phyloP scores from a whole-genome alignment of 2,888 invertebrate species.

The Herminia tarsipennalis region DNA sequence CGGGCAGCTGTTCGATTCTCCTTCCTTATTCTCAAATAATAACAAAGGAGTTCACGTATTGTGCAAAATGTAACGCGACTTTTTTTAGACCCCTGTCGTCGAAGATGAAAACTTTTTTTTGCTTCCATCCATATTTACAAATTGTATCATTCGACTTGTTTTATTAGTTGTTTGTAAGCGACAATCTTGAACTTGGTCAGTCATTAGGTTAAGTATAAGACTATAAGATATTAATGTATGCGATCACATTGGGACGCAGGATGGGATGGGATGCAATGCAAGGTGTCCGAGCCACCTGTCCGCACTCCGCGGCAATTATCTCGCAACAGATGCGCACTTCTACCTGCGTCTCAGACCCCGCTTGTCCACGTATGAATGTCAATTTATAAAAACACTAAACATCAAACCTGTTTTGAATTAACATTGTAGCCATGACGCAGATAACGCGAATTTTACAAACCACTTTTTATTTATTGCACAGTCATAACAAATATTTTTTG shows the following conservation, averaged over 20 bases:
- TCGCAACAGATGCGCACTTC: constrained; percentile 76
- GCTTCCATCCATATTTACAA: constrained; percentile 5
- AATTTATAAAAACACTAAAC: constrained; percentile 54
- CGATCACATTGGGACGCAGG: constrained; percentile 43
- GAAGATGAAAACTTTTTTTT: constrained; percentile 42
- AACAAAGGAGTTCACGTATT: constrained; percentile 73
- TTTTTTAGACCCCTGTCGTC: constrained; percentile 55
- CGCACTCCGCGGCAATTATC: constrained; percentile 73
- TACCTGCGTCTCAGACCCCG: constrained; percentile 65
- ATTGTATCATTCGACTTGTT: constrained; percentile 13
- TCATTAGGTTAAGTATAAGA: constrained; percentile 9
- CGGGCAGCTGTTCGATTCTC: constrained; percentile 79
- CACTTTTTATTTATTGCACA: neutral
- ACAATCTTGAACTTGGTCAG: constrained; percentile 14
- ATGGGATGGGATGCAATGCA: constrained; percentile 73
- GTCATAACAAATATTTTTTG: constrained; percentile 15
- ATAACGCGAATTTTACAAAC: neutral
- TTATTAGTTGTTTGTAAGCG: constrained; percentile 12
- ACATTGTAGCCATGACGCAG: constrained; percentile 15
- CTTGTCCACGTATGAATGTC: constrained; percentile 32
- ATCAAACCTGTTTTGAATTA: constrained; percentile 45
- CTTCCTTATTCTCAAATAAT: constrained; percentile 74
- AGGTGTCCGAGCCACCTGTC: constrained; percentile 81
- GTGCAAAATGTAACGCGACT: constrained; percentile 81
- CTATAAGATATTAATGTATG: constrained; percentile 25